Conservation (phyloP, 2,888 invertebrate genomes). For the Caenorhabditis drosophilae region DNA sequence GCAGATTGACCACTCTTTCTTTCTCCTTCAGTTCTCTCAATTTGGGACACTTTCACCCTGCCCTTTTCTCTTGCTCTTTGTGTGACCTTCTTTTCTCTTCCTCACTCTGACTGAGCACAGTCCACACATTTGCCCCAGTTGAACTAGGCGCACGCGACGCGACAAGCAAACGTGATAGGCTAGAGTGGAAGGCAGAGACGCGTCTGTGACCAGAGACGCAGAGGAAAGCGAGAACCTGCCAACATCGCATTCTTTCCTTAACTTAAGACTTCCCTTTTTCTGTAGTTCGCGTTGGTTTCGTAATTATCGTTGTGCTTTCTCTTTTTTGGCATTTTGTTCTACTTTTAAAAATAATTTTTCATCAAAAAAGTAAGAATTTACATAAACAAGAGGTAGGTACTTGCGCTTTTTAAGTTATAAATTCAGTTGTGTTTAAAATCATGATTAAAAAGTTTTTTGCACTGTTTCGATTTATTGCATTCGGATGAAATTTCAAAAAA, state of each 20-base stretch:
- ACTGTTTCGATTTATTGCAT: conserved; percentile 8
- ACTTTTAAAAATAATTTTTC: too few relatives aligned
- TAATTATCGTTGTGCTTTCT: too few relatives aligned
- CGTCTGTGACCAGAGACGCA: too few relatives aligned
- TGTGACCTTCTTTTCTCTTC: background rate
- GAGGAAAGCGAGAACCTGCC: too few relatives aligned
- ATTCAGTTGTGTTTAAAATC: conserved; percentile 4
- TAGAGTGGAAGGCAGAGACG: background rate
- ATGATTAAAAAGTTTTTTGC: conserved; percentile 2
- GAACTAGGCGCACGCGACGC: conserved; percentile 22
- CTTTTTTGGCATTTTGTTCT: too few relatives aligned
- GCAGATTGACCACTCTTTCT: too few relatives aligned
- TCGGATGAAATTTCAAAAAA: conserved; percentile 11
- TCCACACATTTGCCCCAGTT: background rate
- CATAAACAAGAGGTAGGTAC: background rate
- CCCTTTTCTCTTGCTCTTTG: background rate
- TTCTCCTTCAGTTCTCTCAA: too few relatives aligned
- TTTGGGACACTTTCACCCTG: too few relatives aligned
- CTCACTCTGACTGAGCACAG: background rate
- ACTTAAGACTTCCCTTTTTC: too few relatives aligned
- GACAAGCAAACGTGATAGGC: background rate
- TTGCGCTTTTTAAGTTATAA: conserved; percentile 1
- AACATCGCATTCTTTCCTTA: too few relatives aligned
- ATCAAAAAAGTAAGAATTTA: too few relatives aligned
- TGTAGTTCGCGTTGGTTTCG: too few relatives aligned